A percentile compares a stretch with the other conserved stretches of the same genome.
These are phyloP conservation scores for Pinctada fucata DNA, from an alignment of 2,888 invertebrate genomes.

Conservation along the genomic window DNA sequence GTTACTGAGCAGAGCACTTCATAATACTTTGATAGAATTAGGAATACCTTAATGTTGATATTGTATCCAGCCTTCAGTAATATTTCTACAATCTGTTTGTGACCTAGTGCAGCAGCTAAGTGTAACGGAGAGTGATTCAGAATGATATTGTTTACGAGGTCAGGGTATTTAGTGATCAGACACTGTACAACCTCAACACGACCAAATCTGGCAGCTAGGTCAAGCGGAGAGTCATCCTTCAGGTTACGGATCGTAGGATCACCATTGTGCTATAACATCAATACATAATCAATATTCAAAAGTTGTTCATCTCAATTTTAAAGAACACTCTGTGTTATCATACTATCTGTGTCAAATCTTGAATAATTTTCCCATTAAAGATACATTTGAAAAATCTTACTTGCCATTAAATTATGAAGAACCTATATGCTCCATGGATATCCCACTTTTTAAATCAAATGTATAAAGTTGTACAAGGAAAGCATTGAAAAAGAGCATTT, in stretches of 20 bases:
- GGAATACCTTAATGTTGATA: conserved; percentile 82
- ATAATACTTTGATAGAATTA: no score
- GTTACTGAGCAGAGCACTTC: no score
- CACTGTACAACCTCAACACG: conserved; percentile 88
- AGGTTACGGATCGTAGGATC: conserved; percentile 92
- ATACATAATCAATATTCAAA: not conserved
- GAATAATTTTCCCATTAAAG: no score
- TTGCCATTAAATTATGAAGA: no score
- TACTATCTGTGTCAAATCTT: no score
- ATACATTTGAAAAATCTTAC: no score
- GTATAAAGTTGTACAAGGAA: no score
- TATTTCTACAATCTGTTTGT: conserved; percentile 84
- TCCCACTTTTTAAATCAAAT: no score
- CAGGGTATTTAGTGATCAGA: conserved; percentile 89
- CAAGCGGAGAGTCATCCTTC: conserved; percentile 93
- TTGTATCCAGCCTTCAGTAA: conserved; percentile 90
- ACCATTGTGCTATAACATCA: conserved; percentile 83
- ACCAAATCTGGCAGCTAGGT: conserved; percentile 90
- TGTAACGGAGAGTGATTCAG: conserved; percentile 93
- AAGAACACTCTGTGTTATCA: not conserved
- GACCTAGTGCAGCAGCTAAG: conserved; percentile 93
- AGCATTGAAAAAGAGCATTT: no score
- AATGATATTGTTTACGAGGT: conserved; percentile 81
- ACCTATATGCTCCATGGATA: no score
- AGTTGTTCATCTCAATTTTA: not conserved